Base-by-base conservation (phyloP, 1,140 invertebrate genomes). In the Zaprionus gabonicus region DNA sequence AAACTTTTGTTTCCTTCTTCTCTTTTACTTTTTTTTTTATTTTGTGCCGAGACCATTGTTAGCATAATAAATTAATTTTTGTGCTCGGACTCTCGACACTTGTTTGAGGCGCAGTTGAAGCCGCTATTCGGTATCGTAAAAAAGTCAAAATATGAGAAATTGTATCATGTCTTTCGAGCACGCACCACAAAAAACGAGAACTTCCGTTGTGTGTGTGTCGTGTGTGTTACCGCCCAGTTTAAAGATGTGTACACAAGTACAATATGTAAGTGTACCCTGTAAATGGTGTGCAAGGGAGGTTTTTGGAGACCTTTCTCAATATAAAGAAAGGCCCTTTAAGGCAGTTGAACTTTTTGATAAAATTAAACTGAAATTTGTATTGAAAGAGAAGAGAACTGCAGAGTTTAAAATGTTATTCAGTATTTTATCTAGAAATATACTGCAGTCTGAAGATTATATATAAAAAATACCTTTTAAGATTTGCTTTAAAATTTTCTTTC, bases 21-120 rank as follows among this genome's bases (percentile, higher is more conserved):
- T 38, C 34, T 25, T 27, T 27, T n/a, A 7, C n/a, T 13, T 23
- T 34, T 7, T 51, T 53, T 51, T 36, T 34, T 25, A n/a, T 7
- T 25, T 65, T 38, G 12, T 78, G 65, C 72, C 59, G 34, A 49
- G 46, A 20, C 58, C 75, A 66, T 82, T 86, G 84, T 87, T 78
- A 87, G 80, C 84, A 87, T 88, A 80, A 87, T 88, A 88, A 87
- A 87, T 83, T 88, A 78, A 88, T 81, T 88, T 85, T 76, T 71
- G 15, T 49, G 41, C 36, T 51, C 17, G 55, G 20, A 51, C 55
- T 23, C 34, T 23, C 34, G 25, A 3, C 46, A 58, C 53, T 74
- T 69, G 67, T 74, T 64, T 25, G 31, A 46, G 72, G 73, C 53
- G 73, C 53, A 56, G 53, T 65, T 46, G 28, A n/a, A 57, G 59